Conservation (phyloP, 1,140 invertebrate genomes). For the Danaus plexippus region DNA sequence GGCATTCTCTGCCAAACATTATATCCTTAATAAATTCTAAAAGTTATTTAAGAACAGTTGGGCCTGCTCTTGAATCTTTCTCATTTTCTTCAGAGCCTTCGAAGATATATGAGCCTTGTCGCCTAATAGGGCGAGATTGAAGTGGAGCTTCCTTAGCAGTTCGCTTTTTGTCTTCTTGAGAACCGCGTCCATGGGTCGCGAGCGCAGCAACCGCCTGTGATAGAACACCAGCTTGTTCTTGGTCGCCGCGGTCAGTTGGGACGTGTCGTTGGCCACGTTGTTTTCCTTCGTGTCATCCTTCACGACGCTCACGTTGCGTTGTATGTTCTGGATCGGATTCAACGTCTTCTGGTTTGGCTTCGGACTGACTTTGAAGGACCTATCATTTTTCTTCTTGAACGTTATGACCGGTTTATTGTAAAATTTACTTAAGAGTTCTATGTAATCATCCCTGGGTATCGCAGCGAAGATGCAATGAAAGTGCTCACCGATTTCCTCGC, state of each 20-base stretch:
- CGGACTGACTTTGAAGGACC: conserved; percentile 22
- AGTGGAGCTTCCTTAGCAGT: conserved; percentile 33
- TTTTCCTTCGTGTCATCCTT: conserved; percentile 7
- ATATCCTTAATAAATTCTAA: conserved; percentile 21
- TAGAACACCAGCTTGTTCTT: conserved; percentile 38
- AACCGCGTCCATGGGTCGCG: conserved; percentile 26
- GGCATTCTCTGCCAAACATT: no score
- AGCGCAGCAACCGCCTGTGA: conserved; percentile 31
- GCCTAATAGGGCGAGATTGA: conserved; percentile 27
- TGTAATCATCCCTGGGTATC: conserved; percentile 61
- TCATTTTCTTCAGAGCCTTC: conserved; percentile 44
- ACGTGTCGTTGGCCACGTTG: conserved; percentile 1
- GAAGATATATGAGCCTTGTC: conserved; percentile 27
- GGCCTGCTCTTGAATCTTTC: conserved; percentile 44
- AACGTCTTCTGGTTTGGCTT: conserved; percentile 28
- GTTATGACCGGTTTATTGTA: conserved; percentile 24
- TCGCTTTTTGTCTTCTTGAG: conserved; percentile 31
- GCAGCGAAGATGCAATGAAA: conserved; percentile 66
- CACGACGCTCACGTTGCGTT: conserved; percentile 13
- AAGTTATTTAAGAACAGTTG: conserved; percentile 52
- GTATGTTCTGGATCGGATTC: conserved; percentile 23
- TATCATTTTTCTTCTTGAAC: conserved; percentile 33
- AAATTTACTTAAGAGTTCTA: conserved; percentile 58
- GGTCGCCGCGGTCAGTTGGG: conserved; percentile 10
- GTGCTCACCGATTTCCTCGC: conserved; percentile 67